Conservation (phyloP, 2,888 invertebrate genomes). For the Fragum sueziense region DNA sequence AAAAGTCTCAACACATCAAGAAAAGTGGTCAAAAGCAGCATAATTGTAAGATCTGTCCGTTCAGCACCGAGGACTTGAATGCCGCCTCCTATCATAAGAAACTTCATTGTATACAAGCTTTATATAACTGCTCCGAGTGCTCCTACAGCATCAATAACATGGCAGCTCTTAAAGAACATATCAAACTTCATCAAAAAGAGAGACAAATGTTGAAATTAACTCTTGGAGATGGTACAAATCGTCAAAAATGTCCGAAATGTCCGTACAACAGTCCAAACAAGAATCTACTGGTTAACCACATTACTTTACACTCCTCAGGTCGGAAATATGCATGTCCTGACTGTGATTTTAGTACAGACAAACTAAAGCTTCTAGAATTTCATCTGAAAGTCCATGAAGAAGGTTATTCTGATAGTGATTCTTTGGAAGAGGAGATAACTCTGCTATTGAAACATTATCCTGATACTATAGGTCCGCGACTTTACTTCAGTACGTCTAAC, state of each 20-base stretch:
- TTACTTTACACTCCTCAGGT: constrained; percentile 67
- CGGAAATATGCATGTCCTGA: constrained; percentile 63
- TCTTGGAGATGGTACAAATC: constrained; percentile 19
- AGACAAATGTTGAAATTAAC: constrained; percentile 42
- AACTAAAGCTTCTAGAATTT: constrained; percentile 54
- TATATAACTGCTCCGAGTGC: constrained; percentile 71
- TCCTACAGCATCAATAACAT: constrained; percentile 70
- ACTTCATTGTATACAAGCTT: constrained; percentile 70
- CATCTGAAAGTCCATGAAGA: constrained; percentile 61
- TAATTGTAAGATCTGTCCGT: constrained; percentile 72
- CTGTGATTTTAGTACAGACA: constrained; percentile 68
- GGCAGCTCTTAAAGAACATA: constrained; percentile 67
- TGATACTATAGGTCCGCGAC: constrained; percentile 61
- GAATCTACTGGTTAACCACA: constrained; percentile 62
- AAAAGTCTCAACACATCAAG: constrained; percentile 43
- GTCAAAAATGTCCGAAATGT: constrained; percentile 66
- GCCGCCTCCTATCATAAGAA: constrained; percentile 70
- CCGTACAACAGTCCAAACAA: constrained; percentile 67
- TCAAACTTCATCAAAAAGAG: constrained; percentile 65
- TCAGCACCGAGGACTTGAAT: constrained; percentile 65
- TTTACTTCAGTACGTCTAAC: constrained; percentile 60
- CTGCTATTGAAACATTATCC: constrained; percentile 55
- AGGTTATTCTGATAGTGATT: constrained; percentile 51
- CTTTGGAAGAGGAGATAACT: constrained; percentile 52
- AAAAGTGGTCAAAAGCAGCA: constrained; percentile 58